Conservation (phyloP, 2,797 vertebrate genomes). For the Alcedo quadribrachys region DNA sequence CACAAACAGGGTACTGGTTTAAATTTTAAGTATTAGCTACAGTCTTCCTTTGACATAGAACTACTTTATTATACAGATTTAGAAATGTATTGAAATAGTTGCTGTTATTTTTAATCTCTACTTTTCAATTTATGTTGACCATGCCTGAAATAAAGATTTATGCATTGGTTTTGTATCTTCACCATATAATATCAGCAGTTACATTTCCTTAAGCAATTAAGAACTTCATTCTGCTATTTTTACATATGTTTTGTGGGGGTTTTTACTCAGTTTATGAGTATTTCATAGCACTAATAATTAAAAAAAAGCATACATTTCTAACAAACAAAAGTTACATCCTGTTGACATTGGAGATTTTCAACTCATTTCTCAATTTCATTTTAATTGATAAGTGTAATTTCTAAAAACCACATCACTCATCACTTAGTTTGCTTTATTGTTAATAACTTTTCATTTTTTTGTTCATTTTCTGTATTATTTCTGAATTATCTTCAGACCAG, state of each 20-base stretch:
- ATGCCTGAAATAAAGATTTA: not conserved
- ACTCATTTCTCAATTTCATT: not conserved
- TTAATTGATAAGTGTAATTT: not conserved
- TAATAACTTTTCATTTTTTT: not conserved
- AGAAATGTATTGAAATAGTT: not conserved
- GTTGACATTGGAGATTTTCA: not conserved
- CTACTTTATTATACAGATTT: not conserved
- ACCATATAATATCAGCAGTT: not conserved
- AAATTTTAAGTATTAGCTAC: not conserved
- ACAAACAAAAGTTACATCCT: not conserved
- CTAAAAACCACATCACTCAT: not conserved
- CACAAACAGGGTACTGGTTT: not conserved
- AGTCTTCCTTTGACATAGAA: not conserved
- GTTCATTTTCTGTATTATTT: not conserved
- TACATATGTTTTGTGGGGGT: not conserved
- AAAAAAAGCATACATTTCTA: not conserved
- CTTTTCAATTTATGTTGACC: not conserved
- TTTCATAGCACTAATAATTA: not conserved
- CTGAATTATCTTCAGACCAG: not conserved
- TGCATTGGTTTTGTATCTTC: not conserved
- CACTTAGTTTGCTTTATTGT: not conserved
- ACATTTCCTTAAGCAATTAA: not conserved
- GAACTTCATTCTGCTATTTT: not conserved
- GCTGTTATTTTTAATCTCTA: not conserved
- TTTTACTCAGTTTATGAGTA: not conserved